Percentiles rank a stretch among this genome's conserved stretches.
These are phyloP conservation scores for Exaiptasia diaphana DNA, from an alignment of 64 coral and sea anemone genomes.

Conservation along the genomic window DNA sequence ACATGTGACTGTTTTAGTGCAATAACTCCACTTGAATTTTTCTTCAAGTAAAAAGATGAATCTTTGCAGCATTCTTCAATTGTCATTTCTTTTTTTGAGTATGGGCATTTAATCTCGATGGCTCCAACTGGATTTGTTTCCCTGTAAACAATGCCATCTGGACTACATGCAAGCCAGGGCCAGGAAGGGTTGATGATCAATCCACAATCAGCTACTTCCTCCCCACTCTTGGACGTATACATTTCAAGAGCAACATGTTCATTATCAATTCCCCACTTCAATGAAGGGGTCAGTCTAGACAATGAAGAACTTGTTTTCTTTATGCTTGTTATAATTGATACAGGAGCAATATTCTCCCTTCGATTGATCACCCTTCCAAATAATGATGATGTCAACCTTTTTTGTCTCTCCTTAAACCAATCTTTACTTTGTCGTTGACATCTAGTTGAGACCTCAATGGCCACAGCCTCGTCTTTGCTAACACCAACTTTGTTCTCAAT, in stretches of 20 bases:
- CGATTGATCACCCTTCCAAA: conserved; percentile 27
- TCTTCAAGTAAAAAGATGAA: conserved; percentile 12
- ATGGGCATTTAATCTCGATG: conserved; percentile 55
- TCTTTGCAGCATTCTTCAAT: conserved; percentile 20
- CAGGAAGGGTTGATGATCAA: neutral
- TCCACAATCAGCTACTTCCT: neutral
- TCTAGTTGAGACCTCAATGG: conserved; percentile 38
- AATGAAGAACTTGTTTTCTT: conserved; percentile 4
- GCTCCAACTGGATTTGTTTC: neutral
- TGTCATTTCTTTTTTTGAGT: neutral
- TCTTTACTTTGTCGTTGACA: conserved; percentile 22
- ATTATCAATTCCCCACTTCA: conserved; percentile 48
- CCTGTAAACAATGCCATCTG: conserved; percentile 35
- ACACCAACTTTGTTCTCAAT: conserved; percentile 26
- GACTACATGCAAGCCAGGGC: conserved; percentile 43
- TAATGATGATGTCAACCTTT: conserved; percentile 42
- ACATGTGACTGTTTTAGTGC: conserved; percentile 13
- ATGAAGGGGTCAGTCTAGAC: conserved; percentile 16
- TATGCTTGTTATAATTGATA: conserved; percentile 16
- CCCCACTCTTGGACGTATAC: neutral
- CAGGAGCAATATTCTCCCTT: conserved; percentile 10
- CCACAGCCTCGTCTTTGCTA: conserved; percentile 12
- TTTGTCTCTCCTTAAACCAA: conserved; percentile 38
- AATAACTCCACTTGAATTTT: neutral
- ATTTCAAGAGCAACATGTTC: conserved; percentile 36